Conservation (phyloP, 2,888 invertebrate genomes). For the Carpatolechia fugitivella region DNA sequence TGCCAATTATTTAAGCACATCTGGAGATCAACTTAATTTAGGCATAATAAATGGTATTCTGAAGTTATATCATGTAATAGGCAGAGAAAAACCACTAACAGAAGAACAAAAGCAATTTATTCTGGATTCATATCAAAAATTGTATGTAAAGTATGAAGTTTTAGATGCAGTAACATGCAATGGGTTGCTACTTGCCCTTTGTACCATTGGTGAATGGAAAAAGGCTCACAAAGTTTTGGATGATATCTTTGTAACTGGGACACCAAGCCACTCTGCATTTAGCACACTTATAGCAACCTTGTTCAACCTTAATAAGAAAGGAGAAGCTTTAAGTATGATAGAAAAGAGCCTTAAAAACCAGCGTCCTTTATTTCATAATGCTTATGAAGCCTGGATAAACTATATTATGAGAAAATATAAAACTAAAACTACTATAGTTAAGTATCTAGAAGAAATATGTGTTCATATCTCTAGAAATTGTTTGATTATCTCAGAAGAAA, state of each 20-base stretch:
- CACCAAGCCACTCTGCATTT: conserved; percentile 70
- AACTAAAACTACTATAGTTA: conserved; percentile 45
- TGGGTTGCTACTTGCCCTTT: conserved; percentile 80
- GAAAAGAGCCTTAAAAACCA: conserved; percentile 68
- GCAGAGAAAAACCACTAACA: conserved; percentile 44
- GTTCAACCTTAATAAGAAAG: conserved; percentile 76
- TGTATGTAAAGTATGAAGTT: conserved; percentile 75
- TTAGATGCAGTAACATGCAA: conserved; percentile 81
- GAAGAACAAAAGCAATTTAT: conserved; percentile 76
- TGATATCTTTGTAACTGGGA: conserved; percentile 71
- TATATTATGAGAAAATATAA: conserved; percentile 62
- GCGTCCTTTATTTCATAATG: conserved; percentile 62
- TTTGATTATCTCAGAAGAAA: conserved; percentile 40
- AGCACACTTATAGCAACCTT: conserved; percentile 78
- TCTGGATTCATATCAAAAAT: conserved; percentile 61
- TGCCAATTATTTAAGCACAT: conserved; percentile 72
- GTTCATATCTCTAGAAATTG: conserved; percentile 74
- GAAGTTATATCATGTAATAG: conserved; percentile 67
- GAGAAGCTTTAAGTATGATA: conserved; percentile 81
- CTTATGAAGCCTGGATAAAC: conserved; percentile 76
- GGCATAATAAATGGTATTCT: conserved; percentile 80
- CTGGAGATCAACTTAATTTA: conserved; percentile 72
- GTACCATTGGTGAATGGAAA: conserved; percentile 82
- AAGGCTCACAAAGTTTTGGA: conserved; percentile 80
- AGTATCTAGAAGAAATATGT: conserved; percentile 79